Evolutionary conservation across 2,888 invertebrate species (phyloP).

Genomic region (Drosophila picticornis): DNA sequence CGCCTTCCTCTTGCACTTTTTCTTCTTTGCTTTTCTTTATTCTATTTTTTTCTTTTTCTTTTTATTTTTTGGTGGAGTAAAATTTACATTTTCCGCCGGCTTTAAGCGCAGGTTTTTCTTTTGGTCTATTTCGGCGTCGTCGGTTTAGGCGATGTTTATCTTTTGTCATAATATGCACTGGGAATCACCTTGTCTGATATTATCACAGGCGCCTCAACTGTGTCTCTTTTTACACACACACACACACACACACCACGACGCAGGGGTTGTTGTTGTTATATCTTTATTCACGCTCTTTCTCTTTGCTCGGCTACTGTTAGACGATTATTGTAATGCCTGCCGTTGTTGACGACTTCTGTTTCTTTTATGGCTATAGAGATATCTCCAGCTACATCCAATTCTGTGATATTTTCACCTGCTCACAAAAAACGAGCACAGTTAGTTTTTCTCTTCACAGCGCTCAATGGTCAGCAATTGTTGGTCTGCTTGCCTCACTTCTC

Average conservation of each 20-base stretch:
- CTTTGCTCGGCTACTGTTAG: conserved; percentile 54
- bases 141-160: conserved; percentile 78
- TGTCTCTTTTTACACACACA: conserved; percentile 27
- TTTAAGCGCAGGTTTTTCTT: conserved; percentile 54
- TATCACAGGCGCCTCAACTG: conserved; percentile 63
- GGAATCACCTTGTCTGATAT: conserved; percentile 78
- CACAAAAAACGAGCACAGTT: conserved; percentile 16
- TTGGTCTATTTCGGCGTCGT: conserved; percentile 31
- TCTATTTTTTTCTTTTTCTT: conserved; percentile 29
- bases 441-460: conserved; percentile 17
- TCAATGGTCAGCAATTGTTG: conserved; percentile 77
- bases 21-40: conserved; percentile 38
- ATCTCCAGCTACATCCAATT: conserved; percentile 10
- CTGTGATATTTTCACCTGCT: conserved; percentile 26
- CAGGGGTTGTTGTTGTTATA: conserved; percentile 25
- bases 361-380: conserved; percentile 22
- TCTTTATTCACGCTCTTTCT: conserved; percentile 16
- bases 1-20: conserved; percentile 17
- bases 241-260: conserved; percentile 16
- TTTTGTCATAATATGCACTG: conserved; percentile 81
- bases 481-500: conserved; percentile 17
- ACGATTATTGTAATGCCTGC: conserved; percentile 51
- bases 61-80: conserved; percentile 38
- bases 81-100: conserved; percentile 71
- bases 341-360: conserved; percentile 42